Evolutionary conservation across 2,797 vertebrate species (phyloP).

Genomic region (Phoxinus dragarum): DNA sequence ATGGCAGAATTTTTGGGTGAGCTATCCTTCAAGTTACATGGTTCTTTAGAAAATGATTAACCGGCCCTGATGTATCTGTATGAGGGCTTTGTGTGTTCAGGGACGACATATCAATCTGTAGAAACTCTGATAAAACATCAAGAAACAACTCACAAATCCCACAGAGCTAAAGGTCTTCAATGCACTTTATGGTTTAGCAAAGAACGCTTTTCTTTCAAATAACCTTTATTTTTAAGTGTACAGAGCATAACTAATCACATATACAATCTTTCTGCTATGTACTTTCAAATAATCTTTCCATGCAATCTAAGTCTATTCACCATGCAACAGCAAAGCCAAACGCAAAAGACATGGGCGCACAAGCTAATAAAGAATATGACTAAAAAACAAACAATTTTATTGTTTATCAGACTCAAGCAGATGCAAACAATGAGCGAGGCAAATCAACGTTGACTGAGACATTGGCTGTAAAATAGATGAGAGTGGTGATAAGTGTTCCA

Average conservation of each 20-base stretch:
- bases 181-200: not conserved
- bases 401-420: slow-evolving; percentile 50
- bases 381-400: slow-evolving; percentile 51
- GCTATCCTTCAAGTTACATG: not conserved
- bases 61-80: not conserved
- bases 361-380: slow-evolving; percentile 45
- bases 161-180: not conserved
- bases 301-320: slow-evolving; percentile 51
- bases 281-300: slow-evolving; percentile 30
- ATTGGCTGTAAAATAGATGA: slow-evolving; percentile 63
- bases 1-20: not conserved
- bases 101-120: not conserved
- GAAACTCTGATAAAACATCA: not conserved
- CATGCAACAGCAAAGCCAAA: slow-evolving; percentile 29
- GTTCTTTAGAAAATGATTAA: not conserved
- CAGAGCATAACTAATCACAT: slow-evolving; percentile 1
- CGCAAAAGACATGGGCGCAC: slow-evolving; percentile 9
- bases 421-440: slow-evolving; percentile 49
- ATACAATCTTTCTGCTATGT: not conserved
- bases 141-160: not conserved
- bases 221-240: slow-evolving; percentile 3
- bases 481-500: slow-evolving; percentile 64
- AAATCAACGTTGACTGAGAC: slow-evolving; percentile 60
- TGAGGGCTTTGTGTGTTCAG: not conserved
- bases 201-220: slow-evolving; percentile 21